Evolutionary conservation across 2,113 vertebrate genomes (phyloP), one percentile per base, ranked within the genome.

Genomic region (Carettochelys insculpta): DNA sequence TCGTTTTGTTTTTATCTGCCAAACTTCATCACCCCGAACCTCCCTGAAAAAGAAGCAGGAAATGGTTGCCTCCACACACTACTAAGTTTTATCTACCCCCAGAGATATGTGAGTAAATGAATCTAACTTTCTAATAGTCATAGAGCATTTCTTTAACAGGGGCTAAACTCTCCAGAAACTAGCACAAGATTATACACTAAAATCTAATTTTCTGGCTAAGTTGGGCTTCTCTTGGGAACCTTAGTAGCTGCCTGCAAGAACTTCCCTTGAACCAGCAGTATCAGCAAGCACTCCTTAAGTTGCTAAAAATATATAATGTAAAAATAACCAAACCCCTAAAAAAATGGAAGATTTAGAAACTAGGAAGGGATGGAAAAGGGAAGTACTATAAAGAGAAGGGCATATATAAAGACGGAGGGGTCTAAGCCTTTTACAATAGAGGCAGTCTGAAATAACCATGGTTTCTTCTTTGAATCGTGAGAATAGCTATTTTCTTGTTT

Each of bases 401-500:
- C 94, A 93, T 90, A 93, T 95, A 94, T 96, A 97, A 96, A 97
- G 95, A 95, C 89, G 96, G 94, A 96, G 91, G 38, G 89, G 86
- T 93, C 95, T 97, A 97, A 97, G 97, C 96, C 94, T 56, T 89
- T 97, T 94, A 98, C 97, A 98, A 97, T 97, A 96, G 97, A 91
- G 88, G 90, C 97, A 86, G 93, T 87, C 97, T 96, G 96, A 97
- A 96, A 97, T 95, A 94, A 96, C 97, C 95, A 92, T 96, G 95
- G 95, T 97, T 91, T 93, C 95, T 95, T 93, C 97, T 97, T 95
- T 96, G 97, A 97, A 94, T 96, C 95, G 82, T 97, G 97, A 98
- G 97, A 98, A 98, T 98, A 97, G 97, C 97, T 98, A 92, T 98
- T 98, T 98, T 98, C 97, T 98, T 97, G 96, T 97, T 98, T 97